Evolutionary conservation across 2,888 invertebrate genomes (phyloP), one percentile per base, ranked within the genome.

Genomic region (Phanerotoma sp.): DNA sequence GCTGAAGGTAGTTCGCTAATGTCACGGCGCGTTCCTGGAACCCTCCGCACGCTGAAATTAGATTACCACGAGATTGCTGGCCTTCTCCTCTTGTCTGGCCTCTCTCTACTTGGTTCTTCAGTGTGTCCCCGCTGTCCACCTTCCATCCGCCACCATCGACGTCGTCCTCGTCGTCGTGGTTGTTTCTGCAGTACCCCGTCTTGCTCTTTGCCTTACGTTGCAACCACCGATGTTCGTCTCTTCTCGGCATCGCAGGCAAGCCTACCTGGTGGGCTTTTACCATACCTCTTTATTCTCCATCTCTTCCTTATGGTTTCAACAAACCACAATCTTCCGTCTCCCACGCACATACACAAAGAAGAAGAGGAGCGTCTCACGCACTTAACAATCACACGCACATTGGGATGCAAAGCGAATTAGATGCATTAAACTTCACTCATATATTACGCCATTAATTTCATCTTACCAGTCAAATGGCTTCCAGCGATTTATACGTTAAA

Each of bases 41-140:
- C 68, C 62, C 70, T 74, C 72, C 67, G 71, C 72, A 73, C 71
- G 69, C 67, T 73, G 72, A 74, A 74, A 75, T 75, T 74, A 75
- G 74, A 75, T 75, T 75, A 73, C 73, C 68, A 67, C 69, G 68
- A 73, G 72, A 74, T 73, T 74, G 70, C 71, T 72, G 66, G 66
- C 65, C 66, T 60, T 52, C 66, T 63, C 64, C 57, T 56, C 64
- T 60, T 60, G 57, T 7, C 38, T 33, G 32, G 41, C 59, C 32
- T 52, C 33, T 50, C 45, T 54, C 56, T 54, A 25, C 52, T 33
- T 38, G 33, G 47, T 52, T 46, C 45, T 50, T 50, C 54, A 52
- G 46, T 37, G 35, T 45, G 46, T 41, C 11, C 30, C 21, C 49
- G 18, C 25, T 18, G 9, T 37, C 33, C 45, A 42, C 38, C 18